phyloP scores from a whole-genome alignment of 2,888 invertebrate species.

The Orthonevra nobilis region DNA sequence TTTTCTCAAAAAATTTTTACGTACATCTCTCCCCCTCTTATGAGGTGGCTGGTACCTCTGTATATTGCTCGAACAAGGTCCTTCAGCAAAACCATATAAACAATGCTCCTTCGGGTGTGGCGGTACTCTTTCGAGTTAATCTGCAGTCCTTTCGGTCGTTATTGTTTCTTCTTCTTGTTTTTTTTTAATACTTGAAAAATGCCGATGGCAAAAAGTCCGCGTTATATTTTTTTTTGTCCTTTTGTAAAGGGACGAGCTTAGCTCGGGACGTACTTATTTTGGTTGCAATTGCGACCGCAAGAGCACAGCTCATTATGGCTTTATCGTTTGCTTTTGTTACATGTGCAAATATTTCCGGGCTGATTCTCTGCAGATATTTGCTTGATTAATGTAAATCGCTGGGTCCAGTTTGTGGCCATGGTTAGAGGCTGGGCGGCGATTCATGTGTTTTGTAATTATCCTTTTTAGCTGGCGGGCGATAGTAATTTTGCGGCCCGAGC shows the following conservation, averaged over 20 bases:
- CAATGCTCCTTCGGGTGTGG: slow-evolving; percentile 39
- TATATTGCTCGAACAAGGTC: neutral
- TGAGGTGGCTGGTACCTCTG: neutral
- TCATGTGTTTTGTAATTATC: too few species aligned
- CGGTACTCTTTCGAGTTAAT: slow-evolving; percentile 51
- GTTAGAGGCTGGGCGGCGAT: too few species aligned
- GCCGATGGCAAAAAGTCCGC: slow-evolving; percentile 51
- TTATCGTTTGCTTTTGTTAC: slow-evolving; percentile 1
- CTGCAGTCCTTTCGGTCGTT: slow-evolving; percentile 8
- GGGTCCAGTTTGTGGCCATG: too few species aligned
- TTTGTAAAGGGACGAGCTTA: neutral
- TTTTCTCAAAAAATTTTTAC: slow-evolving; percentile 37
- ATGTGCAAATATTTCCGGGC: slow-evolving; percentile 11
- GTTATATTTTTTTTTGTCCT: neutral
- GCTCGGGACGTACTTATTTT: slow-evolving; percentile 8
- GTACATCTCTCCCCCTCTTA: neutral
- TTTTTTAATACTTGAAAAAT: slow-evolving; percentile 39
- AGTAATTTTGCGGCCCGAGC: too few species aligned
- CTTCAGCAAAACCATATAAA: slow-evolving; percentile 37
- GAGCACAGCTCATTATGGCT: slow-evolving; percentile 32
- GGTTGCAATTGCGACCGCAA: neutral
- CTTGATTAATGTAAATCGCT: slow-evolving; percentile 28
- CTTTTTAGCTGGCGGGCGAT: too few species aligned
- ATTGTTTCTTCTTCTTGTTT: neutral
- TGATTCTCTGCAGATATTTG: neutral